Conservation (phyloP, 2,888 invertebrate genomes). For the Ethmia dodecea region DNA sequence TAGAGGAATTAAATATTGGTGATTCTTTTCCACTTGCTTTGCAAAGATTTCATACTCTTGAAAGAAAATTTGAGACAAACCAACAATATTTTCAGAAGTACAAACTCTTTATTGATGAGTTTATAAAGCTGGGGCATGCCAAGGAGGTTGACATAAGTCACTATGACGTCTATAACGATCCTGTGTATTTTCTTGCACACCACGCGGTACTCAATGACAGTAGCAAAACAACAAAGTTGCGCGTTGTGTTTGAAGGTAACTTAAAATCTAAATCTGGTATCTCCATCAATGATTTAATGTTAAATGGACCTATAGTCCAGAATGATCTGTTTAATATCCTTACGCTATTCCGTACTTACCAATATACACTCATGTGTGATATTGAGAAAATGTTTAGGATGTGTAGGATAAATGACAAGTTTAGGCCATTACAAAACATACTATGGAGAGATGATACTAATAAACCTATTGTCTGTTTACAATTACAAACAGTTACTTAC, state of each 20-base stretch:
- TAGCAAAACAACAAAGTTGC: not conserved
- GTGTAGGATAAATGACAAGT: conserved; percentile 1
- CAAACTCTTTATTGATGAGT: conserved; percentile 14
- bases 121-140: conserved; percentile 12
- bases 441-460: conserved; percentile 11
- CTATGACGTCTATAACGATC: conserved; percentile 7
- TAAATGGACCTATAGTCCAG: conserved; percentile 1
- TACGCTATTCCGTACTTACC: conserved; percentile 20
- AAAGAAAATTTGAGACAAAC: conserved; percentile 11
- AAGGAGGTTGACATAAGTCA: conserved; percentile 6
- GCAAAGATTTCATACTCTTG: conserved; percentile 14
- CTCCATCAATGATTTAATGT: not conserved
- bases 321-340: conserved; percentile 19
- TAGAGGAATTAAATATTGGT: conserved; percentile 14
- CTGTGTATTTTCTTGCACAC: conserved; percentile 2
- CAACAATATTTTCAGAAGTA: conserved; percentile 8
- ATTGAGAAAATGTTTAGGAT: conserved; percentile 20
- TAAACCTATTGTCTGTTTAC: conserved; percentile 8
- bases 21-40: conserved; percentile 16
- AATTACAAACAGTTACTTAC: conserved; percentile 13
- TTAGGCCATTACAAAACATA: conserved; percentile 11
- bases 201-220: conserved; percentile 2
- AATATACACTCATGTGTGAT: conserved; percentile 18
- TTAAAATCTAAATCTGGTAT: not conserved
- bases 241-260: not conserved